These are phyloP conservation scores for Habrosyne pyritoides DNA, from an alignment of 2,888 invertebrate species.

Conservation along the genomic window DNA sequence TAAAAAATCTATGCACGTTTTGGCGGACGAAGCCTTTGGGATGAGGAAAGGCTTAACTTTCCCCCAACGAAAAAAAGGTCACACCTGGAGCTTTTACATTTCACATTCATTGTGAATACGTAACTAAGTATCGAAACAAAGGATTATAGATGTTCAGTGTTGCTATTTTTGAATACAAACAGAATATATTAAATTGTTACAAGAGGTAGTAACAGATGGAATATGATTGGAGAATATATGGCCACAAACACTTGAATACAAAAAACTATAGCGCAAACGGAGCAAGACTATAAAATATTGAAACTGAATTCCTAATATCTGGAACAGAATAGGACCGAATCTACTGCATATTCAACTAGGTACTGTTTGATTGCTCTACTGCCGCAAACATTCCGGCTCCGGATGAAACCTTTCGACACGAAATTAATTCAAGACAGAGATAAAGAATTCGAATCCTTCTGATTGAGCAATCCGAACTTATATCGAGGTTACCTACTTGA, in stretches of 20 bases:
- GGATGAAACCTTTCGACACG: slow-evolving; percentile 26
- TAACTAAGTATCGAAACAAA: slow-evolving; percentile 17
- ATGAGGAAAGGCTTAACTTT: slow-evolving; percentile 33
- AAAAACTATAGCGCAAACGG: slow-evolving; percentile 10
- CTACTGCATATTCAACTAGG: slow-evolving; percentile 28
- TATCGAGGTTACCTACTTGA: slow-evolving; percentile 29
- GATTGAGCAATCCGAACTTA: slow-evolving; percentile 27
- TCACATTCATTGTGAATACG: slow-evolving; percentile 18
- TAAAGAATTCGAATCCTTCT: slow-evolving; percentile 27
- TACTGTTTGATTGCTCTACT: slow-evolving; percentile 16
- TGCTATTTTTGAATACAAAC: too few relatives aligned
- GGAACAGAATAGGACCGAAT: slow-evolving; percentile 27
- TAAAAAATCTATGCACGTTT: slow-evolving; percentile 25
- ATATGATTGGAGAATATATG: too few relatives aligned
- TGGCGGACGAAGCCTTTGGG: slow-evolving; percentile 25
- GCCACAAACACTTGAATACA: not conserved
- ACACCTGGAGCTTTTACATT: slow-evolving; percentile 31
- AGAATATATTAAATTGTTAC: too few relatives aligned
- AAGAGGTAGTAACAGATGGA: too few relatives aligned
- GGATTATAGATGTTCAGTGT: slow-evolving; percentile 18
- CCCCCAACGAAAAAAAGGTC: slow-evolving; percentile 25
- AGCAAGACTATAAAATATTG: slow-evolving; percentile 27
- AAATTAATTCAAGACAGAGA: slow-evolving; percentile 32
- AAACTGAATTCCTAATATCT: slow-evolving; percentile 25
- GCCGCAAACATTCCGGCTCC: slow-evolving; percentile 30